phyloP scores from a whole-genome alignment of 2,797 vertebrate genomes.

The Bryconaethiops microstoma region DNA sequence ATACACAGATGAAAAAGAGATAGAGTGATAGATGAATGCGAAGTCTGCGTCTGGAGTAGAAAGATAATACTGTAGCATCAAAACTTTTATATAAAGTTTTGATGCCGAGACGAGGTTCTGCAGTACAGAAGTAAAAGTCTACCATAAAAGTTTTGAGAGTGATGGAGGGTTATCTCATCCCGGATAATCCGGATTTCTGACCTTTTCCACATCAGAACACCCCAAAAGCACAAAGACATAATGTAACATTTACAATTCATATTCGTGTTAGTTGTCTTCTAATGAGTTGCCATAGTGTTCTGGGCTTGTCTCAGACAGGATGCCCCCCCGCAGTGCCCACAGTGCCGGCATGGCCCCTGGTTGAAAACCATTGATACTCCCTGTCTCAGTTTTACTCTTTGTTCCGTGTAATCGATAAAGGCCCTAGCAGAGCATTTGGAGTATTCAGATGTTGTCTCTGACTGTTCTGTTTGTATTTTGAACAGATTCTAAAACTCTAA shows the following conservation, averaged over 20 bases:
- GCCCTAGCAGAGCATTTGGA: background rate
- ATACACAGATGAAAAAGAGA: background rate
- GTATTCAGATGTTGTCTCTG: background rate
- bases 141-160: too few species aligned
- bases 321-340: too few species aligned
- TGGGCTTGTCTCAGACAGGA: too few species aligned
- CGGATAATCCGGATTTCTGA: background rate
- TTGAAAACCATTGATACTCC: too few species aligned
- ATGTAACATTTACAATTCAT: too few species aligned
- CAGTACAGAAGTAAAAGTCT: background rate
- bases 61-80: constrained; percentile 36
- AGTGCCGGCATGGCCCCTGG: too few species aligned
- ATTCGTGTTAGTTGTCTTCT: too few species aligned
- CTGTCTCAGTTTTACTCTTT: too few species aligned
- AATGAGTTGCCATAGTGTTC: too few species aligned
- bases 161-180: too few species aligned
- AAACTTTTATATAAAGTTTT: constrained; percentile 23
- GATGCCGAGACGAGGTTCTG: background rate
- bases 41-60: background rate
- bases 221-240: too few species aligned
- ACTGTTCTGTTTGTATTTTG: background rate
- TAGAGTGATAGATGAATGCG: background rate
- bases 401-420: background rate
- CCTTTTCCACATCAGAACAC: too few species aligned
- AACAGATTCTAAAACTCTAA: background rate